Evolutionary conservation across 2,797 vertebrate genomes (phyloP).

Genomic region (Cyprinella venusta): DNA sequence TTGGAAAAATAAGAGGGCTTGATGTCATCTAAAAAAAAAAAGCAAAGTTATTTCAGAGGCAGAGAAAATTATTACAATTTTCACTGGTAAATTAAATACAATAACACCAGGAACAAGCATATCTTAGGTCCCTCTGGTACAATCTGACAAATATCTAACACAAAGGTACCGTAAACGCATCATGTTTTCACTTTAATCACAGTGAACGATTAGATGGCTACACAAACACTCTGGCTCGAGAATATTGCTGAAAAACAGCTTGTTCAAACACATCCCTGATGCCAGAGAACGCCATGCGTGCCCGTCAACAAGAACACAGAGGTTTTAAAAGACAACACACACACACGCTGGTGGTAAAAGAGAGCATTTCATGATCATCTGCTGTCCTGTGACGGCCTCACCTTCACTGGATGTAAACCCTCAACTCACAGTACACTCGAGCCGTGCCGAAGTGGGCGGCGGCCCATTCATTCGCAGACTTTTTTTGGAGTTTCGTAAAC

Average conservation of each 20-base stretch:
- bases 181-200: not conserved
- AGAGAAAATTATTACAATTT: not conserved
- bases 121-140: not conserved
- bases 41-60: not conserved
- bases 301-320: conserved; percentile 72
- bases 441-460: not conserved
- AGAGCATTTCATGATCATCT: conserved; percentile 81
- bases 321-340: conserved; percentile 56
- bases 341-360: conserved; percentile 73
- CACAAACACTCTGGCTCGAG: not conserved
- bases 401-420: conserved; percentile 74
- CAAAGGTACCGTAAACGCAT: not conserved
- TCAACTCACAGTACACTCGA: conserved; percentile 52
- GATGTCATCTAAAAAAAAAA: not conserved
- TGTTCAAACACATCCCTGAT: conserved; percentile 69
- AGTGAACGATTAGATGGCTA: not conserved
- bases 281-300: conserved; percentile 79
- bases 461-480: not conserved
- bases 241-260: conserved; percentile 19
- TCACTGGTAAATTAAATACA: not conserved
- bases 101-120: not conserved
- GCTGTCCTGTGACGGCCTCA: conserved; percentile 77
- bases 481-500: conserved; percentile 10
- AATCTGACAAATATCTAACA: not conserved
- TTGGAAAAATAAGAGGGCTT: not conserved